Evolutionary conservation across 2,888 invertebrate genomes (phyloP).

Genomic region (Eustalomyia histrio): DNA sequence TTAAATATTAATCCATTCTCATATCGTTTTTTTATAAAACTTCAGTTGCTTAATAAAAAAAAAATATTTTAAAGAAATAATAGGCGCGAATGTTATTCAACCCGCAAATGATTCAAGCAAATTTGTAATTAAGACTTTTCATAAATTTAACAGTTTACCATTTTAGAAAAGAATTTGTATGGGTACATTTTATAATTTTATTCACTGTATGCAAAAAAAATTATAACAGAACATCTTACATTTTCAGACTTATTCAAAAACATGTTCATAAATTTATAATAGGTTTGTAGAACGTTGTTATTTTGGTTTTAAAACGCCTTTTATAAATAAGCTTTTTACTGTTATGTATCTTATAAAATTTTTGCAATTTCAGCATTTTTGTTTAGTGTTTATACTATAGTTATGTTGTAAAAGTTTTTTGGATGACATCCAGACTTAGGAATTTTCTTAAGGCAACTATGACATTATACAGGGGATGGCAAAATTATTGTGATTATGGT

Average conservation of each 20-base stretch:
- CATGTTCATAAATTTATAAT: not conserved
- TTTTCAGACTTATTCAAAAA: not conserved
- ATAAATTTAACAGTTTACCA: no score
- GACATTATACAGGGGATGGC: not conserved
- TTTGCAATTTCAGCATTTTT: constrained; percentile 21
- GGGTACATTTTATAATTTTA: no score
- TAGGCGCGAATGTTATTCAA: no score
- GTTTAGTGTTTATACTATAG: not conserved
- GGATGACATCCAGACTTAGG: constrained; percentile 7
- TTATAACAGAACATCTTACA: not conserved
- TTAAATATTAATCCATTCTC: no score
- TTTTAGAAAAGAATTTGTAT: no score
- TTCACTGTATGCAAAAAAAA: no score
- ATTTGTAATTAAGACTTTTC: no score
- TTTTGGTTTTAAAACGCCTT: not conserved
- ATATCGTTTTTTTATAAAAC: no score
- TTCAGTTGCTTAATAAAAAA: no score
- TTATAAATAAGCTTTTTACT: not conserved
- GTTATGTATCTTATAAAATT: not conserved
- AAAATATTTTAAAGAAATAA: no score
- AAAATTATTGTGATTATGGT: not conserved
- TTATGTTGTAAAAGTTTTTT: constrained; percentile 19
- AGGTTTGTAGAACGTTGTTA: not conserved
- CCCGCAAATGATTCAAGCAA: no score
- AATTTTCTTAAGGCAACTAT: not conserved